Conservation (phyloP, 2,113 vertebrate species). For the Nothoprocta pentlandii region DNA sequence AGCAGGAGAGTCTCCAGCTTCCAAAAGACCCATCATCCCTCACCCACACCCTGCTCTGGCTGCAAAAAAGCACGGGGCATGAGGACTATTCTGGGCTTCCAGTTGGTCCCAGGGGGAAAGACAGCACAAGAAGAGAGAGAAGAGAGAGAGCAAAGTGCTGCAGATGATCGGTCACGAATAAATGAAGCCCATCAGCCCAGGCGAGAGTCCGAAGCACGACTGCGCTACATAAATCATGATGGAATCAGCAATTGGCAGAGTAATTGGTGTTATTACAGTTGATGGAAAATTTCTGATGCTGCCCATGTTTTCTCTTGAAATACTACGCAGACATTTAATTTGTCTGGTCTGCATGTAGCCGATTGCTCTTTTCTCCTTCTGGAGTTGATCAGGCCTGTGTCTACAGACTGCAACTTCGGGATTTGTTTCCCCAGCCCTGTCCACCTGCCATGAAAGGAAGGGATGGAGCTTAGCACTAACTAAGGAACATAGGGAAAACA, state of each 20-base stretch:
- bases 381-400: constrained; percentile 44
- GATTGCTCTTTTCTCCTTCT: constrained; percentile 73
- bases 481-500: not conserved
- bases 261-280: constrained; percentile 81
- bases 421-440: not conserved
- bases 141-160: not conserved
- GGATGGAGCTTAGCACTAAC: not conserved
- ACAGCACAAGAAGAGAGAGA: not conserved
- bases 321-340: constrained; percentile 78
- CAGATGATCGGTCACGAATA: constrained; percentile 71
- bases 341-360: constrained; percentile 70
- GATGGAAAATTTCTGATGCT: constrained; percentile 82
- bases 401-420: constrained; percentile 13
- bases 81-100: not conserved
- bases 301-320: constrained; percentile 74
- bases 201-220: constrained; percentile 65
- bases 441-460: not conserved
- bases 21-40: not conserved
- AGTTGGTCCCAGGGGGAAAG: not conserved
- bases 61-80: not conserved
- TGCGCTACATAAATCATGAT: constrained; percentile 75
- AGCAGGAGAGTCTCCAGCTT: constrained; percentile 5
- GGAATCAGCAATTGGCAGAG: constrained; percentile 82
- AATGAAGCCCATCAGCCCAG: constrained; percentile 73
- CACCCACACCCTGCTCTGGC: not conserved